phyloP scores from a whole-genome alignment of 2,113 vertebrate genomes.

The Euleptes europaea region DNA sequence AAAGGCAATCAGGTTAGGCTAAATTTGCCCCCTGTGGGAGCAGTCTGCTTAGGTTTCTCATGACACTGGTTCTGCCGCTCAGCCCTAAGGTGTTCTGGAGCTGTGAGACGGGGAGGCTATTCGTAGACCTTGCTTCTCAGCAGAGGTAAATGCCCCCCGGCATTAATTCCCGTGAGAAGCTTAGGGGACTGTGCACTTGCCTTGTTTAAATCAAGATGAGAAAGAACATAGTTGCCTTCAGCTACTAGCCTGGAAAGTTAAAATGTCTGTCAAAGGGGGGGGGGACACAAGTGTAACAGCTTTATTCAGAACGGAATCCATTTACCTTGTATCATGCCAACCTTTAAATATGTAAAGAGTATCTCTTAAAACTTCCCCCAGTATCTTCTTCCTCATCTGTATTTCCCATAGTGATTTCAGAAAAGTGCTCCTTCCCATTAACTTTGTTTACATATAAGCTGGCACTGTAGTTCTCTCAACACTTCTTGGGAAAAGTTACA shows the following conservation, averaged over 20 bases:
- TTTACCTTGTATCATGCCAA: background rate
- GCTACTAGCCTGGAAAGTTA: background rate
- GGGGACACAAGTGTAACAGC: background rate
- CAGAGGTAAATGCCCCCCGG: background rate
- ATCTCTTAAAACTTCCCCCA: background rate
- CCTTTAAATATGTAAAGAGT: background rate
- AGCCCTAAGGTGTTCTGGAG: background rate
- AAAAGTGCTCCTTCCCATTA: background rate
- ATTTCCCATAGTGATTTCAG: background rate
- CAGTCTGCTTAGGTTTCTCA: background rate
- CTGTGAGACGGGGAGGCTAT: no score
- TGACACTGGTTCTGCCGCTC: background rate
- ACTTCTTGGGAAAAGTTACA: no score
- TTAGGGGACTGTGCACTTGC: background rate
- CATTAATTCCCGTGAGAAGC: background rate
- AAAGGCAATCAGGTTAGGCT: background rate
- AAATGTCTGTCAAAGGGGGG: background rate
- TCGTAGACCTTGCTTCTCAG: background rate
- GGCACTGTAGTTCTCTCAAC: background rate
- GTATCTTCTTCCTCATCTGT: background rate
- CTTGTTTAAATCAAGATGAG: background rate
- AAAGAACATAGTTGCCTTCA: background rate
- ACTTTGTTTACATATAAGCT: background rate
- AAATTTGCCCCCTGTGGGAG: background rate
- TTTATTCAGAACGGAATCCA: background rate